Evolutionary conservation across 2,888 invertebrate species (phyloP), one percentile per base, ranked within the genome.

Genomic region (Argyresthia albistria): DNA sequence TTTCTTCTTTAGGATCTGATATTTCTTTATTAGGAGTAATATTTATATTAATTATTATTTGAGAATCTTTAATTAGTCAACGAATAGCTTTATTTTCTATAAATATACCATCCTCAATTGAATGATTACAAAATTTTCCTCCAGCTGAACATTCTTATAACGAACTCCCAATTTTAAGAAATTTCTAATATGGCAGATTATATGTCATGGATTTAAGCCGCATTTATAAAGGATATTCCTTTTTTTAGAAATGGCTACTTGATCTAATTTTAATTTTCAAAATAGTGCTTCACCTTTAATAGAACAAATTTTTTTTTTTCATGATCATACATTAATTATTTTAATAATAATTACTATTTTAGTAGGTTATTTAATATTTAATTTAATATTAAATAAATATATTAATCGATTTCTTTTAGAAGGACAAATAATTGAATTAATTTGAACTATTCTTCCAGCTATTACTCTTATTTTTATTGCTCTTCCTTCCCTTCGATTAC

Each of bases 1-100:
- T 92, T 55, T 92, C 92, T 35, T 91, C 92, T 7, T 80, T 92
- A 69, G 92, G 92, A n/a, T 91, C 91, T 36, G 78, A 90, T 63
- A 90, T 91, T 66, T 92, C 91, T 1, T 64, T 91, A 58, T 62
- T 90, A 65, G 83, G 89, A 57, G 81, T 90, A 63, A 67, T 91
- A 71, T 73, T 89, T 57, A 89, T 92, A 64, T 77, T 91, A 69
- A 87, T 88, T 74, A 90, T 90, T 80, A 75, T 91, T 62, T 91
- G 89, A 89, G 91, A 91, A 86, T 88, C 89, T 51, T 73, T 91
- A 73, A 69, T 87, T 57, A 74, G 80, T 15, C 70, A 88, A 75
- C 89, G 89, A 64, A 76, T 83, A 73, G 70, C 80, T 58, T 67
- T 90, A 71, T 88, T 81, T 59, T 56, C 81, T 0, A 64, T 83